Evolutionary conservation across 2,113 vertebrate genomes (phyloP).

Genomic region (Apaloderma vittatum): DNA sequence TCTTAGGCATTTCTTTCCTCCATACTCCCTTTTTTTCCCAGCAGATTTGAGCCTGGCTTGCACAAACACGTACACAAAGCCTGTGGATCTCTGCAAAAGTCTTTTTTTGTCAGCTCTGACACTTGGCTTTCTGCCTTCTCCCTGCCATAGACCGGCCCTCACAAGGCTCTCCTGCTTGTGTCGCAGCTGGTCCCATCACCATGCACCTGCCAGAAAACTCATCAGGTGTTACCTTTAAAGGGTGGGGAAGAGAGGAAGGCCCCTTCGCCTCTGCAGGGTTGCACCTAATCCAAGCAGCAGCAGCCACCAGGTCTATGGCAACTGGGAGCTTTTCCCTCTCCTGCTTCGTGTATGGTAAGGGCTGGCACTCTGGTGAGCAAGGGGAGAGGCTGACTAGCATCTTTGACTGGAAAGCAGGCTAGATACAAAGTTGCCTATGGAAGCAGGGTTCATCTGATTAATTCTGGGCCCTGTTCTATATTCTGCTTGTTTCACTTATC

Average conservation of each 20-base stretch:
- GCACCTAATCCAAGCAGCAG: accelerated
- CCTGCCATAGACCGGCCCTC: too few species aligned
- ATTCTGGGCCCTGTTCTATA: not conserved
- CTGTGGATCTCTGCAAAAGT: not conserved
- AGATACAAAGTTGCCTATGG: not conserved
- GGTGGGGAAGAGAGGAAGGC: not conserved
- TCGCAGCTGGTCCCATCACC: not conserved
- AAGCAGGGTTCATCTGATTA: not conserved
- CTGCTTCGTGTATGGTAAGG: accelerated
- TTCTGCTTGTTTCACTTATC: not conserved
- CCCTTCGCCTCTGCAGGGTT: accelerated
- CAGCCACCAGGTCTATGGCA: accelerated
- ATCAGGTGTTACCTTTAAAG: not conserved
- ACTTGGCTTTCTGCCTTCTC: not conserved
- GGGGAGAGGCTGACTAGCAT: accelerated
- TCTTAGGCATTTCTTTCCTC: not conserved
- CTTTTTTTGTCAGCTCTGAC: not conserved
- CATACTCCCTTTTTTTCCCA: not conserved
- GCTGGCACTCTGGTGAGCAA: accelerated
- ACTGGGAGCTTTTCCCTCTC: accelerated
- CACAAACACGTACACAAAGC: accelerated
- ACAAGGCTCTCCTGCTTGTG: not conserved
- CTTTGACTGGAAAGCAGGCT: not conserved
- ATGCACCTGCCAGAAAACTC: not conserved
- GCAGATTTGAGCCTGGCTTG: not conserved